These are phyloP conservation scores for Sphaerophoria rueppellii DNA, from an alignment of 2,888 invertebrate genomes.

Conservation along the genomic window DNA sequence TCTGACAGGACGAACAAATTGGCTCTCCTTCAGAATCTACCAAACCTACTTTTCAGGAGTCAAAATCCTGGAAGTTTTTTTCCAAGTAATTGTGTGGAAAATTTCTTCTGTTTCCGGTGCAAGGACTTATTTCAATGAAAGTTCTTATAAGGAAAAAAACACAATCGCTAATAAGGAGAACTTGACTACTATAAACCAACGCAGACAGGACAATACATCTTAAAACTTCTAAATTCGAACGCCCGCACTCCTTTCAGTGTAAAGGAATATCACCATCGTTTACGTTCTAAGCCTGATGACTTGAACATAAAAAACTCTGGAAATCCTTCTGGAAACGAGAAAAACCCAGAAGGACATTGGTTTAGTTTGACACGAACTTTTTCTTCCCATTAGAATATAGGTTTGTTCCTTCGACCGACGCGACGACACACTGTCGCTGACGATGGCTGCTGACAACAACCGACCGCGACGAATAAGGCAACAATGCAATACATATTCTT, in stretches of 20 bases:
- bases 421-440: neutral
- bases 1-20: constrained; percentile 43
- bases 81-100: constrained; percentile 69
- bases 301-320: constrained; percentile 14
- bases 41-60: neutral
- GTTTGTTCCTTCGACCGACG: constrained; percentile 29
- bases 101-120: constrained; percentile 66
- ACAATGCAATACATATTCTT: constrained; percentile 62
- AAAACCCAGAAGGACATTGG: constrained; percentile 40
- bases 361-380: constrained; percentile 67
- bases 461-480: neutral
- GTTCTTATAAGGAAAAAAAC: constrained; percentile 9
- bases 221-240: neutral
- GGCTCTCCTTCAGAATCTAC: constrained; percentile 16
- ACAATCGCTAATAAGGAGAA: constrained; percentile 15
- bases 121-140: constrained; percentile 56
- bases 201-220: constrained; percentile 65
- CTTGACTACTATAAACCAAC: constrained; percentile 62
- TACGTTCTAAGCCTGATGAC: neutral
- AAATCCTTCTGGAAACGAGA: constrained; percentile 19
- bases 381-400: constrained; percentile 54
- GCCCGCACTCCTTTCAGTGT: neutral
- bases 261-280: no score
- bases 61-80: constrained; percentile 23
- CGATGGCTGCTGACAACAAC: neutral